phyloP scores from a whole-genome alignment of 2,888 invertebrate species.

The Drosophila kokeensis region DNA sequence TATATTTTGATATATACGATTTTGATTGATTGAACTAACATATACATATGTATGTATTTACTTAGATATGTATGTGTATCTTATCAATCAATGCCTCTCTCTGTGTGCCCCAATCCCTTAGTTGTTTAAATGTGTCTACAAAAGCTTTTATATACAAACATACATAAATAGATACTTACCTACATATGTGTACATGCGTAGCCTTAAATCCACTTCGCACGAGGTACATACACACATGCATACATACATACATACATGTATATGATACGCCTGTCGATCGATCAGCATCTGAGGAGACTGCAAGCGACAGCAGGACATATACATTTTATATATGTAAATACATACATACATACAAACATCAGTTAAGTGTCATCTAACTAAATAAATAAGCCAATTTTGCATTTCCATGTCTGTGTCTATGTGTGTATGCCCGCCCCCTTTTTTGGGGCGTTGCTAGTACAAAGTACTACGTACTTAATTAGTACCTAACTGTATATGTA shows the following conservation, averaged over 20 bases:
- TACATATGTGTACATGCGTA: slow-evolving; percentile 22
- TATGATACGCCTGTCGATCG: slow-evolving; percentile 2
- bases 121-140: slow-evolving; percentile 32
- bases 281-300: slow-evolving; percentile 5
- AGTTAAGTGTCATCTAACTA: background rate
- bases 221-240: slow-evolving; percentile 6
- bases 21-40: slow-evolving; percentile 4
- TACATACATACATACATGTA: slow-evolving; percentile 1
- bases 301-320: background rate
- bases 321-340: slow-evolving; percentile 4
- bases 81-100: slow-evolving; percentile 20
- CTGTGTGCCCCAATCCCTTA: slow-evolving; percentile 26
- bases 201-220: slow-evolving; percentile 13
- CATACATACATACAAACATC: slow-evolving; percentile 7
- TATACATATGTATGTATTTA: slow-evolving; percentile 5
- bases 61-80: slow-evolving; percentile 9
- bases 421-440: slow-evolving; percentile 6
- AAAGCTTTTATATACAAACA: slow-evolving; percentile 22
- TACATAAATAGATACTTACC: slow-evolving; percentile 19
- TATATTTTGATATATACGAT: slow-evolving; percentile 22
- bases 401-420: slow-evolving; percentile 7
- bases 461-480: slow-evolving; percentile 20
- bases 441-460: slow-evolving; percentile 1
- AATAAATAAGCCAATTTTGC: slow-evolving; percentile 1
- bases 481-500: slow-evolving; percentile 20